Evolutionary conservation across 2,113 vertebrate genomes (phyloP).

Genomic region (Odontophorus gujanensis): DNA sequence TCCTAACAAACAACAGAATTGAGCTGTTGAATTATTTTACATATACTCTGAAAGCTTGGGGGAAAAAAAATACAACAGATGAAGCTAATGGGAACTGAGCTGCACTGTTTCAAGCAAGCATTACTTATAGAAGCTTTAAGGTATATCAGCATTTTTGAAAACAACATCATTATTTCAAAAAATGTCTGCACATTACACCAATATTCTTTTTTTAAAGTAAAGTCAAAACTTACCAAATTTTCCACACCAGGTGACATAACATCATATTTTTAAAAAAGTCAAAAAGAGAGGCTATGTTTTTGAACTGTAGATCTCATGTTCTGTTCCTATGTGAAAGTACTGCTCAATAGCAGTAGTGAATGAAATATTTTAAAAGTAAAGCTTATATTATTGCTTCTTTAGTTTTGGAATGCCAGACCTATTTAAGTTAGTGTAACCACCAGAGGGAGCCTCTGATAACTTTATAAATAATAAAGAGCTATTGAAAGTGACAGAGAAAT

Average conservation of each 20-base stretch:
- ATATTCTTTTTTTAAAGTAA: background rate
- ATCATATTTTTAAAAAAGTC: background rate
- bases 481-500: conserved; percentile 34
- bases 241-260: background rate
- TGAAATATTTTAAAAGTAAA: background rate
- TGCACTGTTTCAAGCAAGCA: background rate
- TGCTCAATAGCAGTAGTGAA: background rate
- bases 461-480: background rate
- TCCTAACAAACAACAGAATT: conserved; percentile 1
- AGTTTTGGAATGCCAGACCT: background rate
- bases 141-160: background rate
- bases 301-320: background rate
- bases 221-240: background rate
- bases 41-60: background rate
- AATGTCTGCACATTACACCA: background rate
- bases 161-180: background rate
- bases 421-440: background rate
- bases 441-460: conserved; percentile 37
- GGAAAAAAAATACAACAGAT: conserved; percentile 10
- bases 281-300: background rate
- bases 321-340: background rate
- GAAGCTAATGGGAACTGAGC: background rate
- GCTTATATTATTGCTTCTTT: background rate
- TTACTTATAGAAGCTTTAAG: background rate
- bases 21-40: conserved; percentile 37